Evolutionary conservation across 2,113 vertebrate genomes (phyloP).

Genomic region (Paradoxurus hermaphroditus): DNA sequence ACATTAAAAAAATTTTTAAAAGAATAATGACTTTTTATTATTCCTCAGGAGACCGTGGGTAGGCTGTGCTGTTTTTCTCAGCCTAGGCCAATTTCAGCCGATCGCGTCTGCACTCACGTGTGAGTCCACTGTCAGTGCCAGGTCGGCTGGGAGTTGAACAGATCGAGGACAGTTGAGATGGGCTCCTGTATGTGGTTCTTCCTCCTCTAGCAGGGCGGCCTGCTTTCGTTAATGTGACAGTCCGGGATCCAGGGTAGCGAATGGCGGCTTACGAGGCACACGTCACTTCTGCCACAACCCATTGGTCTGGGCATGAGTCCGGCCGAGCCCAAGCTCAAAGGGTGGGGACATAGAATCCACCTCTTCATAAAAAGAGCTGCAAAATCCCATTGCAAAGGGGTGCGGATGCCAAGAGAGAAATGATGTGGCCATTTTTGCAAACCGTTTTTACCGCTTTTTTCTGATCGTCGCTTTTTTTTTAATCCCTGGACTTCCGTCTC

Average conservation of each 20-base stretch:
- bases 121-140: background rate
- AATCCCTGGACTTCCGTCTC: background rate
- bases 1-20: too few relatives aligned
- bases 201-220: background rate
- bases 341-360: background rate
- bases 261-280: background rate
- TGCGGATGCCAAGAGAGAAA: background rate
- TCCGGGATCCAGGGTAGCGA: background rate
- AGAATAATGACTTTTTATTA: too few relatives aligned
- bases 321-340: background rate
- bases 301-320: background rate
- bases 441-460: background rate
- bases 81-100: background rate
- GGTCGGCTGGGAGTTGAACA: background rate
- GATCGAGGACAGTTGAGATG: background rate
- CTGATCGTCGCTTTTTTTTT: background rate
- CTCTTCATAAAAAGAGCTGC: background rate
- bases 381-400: background rate
- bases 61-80: background rate
- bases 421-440: background rate
- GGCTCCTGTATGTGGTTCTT: background rate
- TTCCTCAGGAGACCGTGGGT: background rate
- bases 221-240: background rate
- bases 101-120: background rate
- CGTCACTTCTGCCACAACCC: background rate